Percentiles rank a stretch among this genome's conserved stretches.
Evolutionary conservation across 1,140 invertebrate genomes (phyloP).

Genomic region (Apis cerana): DNA sequence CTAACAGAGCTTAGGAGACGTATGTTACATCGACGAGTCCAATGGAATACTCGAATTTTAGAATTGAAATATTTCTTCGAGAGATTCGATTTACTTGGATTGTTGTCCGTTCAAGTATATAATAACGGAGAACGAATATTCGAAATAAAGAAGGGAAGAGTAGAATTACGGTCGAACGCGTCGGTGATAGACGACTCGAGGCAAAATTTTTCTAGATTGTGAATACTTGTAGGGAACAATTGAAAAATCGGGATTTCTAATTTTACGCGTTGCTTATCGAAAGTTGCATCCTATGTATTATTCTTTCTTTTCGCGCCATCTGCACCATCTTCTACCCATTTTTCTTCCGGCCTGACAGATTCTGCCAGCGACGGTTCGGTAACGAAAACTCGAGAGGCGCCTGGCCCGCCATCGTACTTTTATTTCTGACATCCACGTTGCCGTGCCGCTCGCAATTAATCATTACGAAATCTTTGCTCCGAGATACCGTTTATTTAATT

Average conservation of each 20-base stretch:
- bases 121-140: too few relatives aligned
- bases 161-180: too few relatives aligned
- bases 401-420: not conserved
- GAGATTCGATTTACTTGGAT: too few relatives aligned
- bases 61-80: too few relatives aligned
- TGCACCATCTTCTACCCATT: constrained; percentile 37
- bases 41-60: too few relatives aligned
- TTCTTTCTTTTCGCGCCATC: not conserved
- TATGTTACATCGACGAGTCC: too few relatives aligned
- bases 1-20: too few relatives aligned
- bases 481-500: not conserved
- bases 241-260: not conserved
- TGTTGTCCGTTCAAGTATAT: too few relatives aligned
- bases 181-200: too few relatives aligned
- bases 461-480: constrained; percentile 6
- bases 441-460: constrained; percentile 2
- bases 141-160: too few relatives aligned
- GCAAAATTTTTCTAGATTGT: too few relatives aligned
- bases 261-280: constrained; percentile 18
- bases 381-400: constrained; percentile 9
- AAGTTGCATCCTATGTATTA: constrained; percentile 1
- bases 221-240: too few relatives aligned
- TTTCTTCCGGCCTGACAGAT: constrained; percentile 38
- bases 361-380: constrained; percentile 14
- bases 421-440: not conserved